Evolutionary conservation across 2,888 invertebrate species (phyloP), one percentile per base, ranked within the genome.

Genomic region (Malthinus seriepunctatus): DNA sequence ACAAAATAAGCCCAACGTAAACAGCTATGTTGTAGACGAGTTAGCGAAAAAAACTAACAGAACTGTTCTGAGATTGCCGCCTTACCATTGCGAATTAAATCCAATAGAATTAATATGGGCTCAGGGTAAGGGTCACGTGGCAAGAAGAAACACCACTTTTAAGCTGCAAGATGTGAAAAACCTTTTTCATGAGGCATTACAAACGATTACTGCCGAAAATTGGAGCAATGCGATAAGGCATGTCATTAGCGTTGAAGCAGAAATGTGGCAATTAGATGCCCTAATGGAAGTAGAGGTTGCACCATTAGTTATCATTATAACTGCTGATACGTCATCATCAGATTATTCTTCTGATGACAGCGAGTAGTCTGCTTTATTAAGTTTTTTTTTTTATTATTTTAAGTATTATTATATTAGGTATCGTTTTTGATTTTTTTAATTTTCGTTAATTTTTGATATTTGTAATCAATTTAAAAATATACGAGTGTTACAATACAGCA

Each of bases 31-130:
- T 10, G 58, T 72, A 5, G 72, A 74, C 56, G 64, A 73, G 51
- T 67, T 72, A 50, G 64, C 71, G 23, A 60, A 49, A 53, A 62
- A 51, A 8, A 46, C 70, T 51, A 70, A 71, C 46, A 71, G 69
- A 52, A 68, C 66, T 35, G 68, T 73, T 4, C 54, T 75, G 15
- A 62, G 73, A 34, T n/a, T n/a, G n/a, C n/a, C n/a, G n/a, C n/a
- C n/a, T n/a, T n/a, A n/a, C n/a, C n/a, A n/a, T n/a, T n/a, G 70
- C 47, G 71, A 73, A 54, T 60, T 73, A 8, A 74, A 73, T 55
- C 71, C 71, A 5, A 70, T 73, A 31, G 71, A 73, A 58, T 59
- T 67, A 34, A 67, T 73, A 11, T 69, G 69, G 63, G 70, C 57
- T n/a, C 53, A 66, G 15, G 42, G 60, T 1, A 67, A 69, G 56